phyloP scores from a whole-genome alignment of 2,113 vertebrate species.

The Chitala chitala region DNA sequence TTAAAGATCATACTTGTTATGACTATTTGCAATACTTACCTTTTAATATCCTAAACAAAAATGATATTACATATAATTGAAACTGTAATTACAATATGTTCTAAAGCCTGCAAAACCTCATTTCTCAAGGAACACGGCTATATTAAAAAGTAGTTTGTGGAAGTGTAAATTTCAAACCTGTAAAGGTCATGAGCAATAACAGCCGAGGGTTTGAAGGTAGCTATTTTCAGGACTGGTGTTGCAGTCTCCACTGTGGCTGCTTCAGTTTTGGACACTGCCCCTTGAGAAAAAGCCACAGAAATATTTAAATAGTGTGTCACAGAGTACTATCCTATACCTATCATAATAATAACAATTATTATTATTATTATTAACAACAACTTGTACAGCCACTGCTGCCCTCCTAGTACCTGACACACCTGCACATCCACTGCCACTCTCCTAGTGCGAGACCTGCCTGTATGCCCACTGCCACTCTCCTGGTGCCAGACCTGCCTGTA shows the following conservation, averaged over 20 bases:
- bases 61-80: too few relatives aligned
- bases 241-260: conserved; percentile 50
- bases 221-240: conserved; percentile 66
- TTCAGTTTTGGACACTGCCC: conserved; percentile 15
- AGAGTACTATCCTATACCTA: not conserved
- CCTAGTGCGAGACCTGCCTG: too few relatives aligned
- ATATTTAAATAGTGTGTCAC: not conserved
- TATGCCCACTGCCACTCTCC: too few relatives aligned
- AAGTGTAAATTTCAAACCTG: conserved; percentile 45
- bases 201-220: conserved; percentile 40
- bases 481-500: too few relatives aligned
- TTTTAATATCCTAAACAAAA: too few relatives aligned
- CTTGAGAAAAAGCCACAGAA: conserved; percentile 28
- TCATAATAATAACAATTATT: too few relatives aligned
- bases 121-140: not conserved
- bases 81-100: too few relatives aligned
- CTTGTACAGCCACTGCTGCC: not conserved
- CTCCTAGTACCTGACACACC: conserved; percentile 29
- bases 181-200: conserved; percentile 25
- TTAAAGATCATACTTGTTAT: too few relatives aligned
- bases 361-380: too few relatives aligned
- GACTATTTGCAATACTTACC: too few relatives aligned
- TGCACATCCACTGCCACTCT: conserved; percentile 31
- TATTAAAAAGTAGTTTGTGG: not conserved
- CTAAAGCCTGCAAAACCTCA: too few relatives aligned